phyloP scores from a whole-genome alignment of 2,888 invertebrate genomes.

The Pristionchus entomophagus region DNA sequence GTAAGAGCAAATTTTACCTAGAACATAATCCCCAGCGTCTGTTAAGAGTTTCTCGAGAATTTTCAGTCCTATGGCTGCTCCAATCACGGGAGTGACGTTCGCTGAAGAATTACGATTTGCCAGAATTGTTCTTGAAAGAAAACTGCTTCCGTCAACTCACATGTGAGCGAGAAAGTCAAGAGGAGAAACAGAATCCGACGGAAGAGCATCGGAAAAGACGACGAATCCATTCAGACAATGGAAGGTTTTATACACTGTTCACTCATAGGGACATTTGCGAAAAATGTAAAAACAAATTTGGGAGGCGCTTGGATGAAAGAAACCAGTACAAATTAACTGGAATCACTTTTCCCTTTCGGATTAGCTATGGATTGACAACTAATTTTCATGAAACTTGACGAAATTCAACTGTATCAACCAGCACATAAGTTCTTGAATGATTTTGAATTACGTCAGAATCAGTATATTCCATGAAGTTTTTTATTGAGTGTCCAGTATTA shows the following conservation, averaged over 20 bases:
- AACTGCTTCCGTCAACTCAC: neutral
- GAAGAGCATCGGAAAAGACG: neutral
- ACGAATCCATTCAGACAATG: neutral
- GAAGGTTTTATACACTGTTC: neutral
- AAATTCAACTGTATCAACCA: no score
- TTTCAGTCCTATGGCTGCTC: neutral
- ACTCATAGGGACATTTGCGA: neutral
- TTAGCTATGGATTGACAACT: no score
- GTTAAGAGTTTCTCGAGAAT: neutral
- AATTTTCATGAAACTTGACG: no score
- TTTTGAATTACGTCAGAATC: no score
- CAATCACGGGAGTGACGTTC: neutral
- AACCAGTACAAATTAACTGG: no score
- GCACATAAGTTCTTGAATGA: no score
- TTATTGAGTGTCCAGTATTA: no score
- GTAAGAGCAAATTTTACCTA: neutral
- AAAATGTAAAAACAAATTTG: no score
- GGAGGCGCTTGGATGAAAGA: no score
- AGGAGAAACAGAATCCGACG: neutral
- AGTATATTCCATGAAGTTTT: no score
- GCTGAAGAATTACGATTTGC: neutral
- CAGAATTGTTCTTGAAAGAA: neutral
- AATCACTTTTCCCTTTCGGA: no score
- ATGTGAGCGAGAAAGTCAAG: neutral
- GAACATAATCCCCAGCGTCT: neutral